Evolutionary conservation across 37 sponge, comb jelly and placozoan genomes (phyloP).

Genomic region (Halisarca cf. caerulea): DNA sequence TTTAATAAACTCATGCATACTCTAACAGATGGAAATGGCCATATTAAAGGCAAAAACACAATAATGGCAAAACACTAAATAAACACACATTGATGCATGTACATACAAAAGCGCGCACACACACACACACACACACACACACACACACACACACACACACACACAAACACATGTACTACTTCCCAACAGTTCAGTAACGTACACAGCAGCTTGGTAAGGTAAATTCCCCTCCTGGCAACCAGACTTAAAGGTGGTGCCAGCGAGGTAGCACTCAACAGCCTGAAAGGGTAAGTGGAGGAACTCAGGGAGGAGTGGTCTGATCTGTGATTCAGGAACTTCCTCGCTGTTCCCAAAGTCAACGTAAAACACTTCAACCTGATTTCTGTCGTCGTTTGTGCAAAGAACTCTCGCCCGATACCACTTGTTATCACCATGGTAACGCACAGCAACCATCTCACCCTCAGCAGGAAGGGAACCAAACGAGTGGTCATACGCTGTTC

Average conservation of each 20-base stretch:
- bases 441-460: slow-evolving; percentile 12
- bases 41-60: too few species aligned
- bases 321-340: background rate
- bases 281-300: slow-evolving; percentile 42
- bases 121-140: too few species aligned
- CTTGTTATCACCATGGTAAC: background rate
- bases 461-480: background rate
- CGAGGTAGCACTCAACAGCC: slow-evolving; percentile 35
- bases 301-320: background rate
- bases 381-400: background rate
- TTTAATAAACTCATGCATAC: slow-evolving; percentile 8
- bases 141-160: too few species aligned
- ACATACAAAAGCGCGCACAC: slow-evolving; percentile 29
- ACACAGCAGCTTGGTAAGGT: background rate
- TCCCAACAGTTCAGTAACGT: background rate
- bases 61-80: too few species aligned
- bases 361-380: background rate
- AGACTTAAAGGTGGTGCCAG: background rate
- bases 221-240: background rate
- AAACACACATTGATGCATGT: too few species aligned
- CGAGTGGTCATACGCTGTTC: background rate
- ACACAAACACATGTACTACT: too few species aligned
- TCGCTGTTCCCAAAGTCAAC: slow-evolving; percentile 40
- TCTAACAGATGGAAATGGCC: too few species aligned
- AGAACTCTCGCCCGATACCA: slow-evolving; percentile 6